Evolutionary conservation across 2,888 invertebrate genomes (phyloP).

Genomic region (Odontomyia ornata): DNA sequence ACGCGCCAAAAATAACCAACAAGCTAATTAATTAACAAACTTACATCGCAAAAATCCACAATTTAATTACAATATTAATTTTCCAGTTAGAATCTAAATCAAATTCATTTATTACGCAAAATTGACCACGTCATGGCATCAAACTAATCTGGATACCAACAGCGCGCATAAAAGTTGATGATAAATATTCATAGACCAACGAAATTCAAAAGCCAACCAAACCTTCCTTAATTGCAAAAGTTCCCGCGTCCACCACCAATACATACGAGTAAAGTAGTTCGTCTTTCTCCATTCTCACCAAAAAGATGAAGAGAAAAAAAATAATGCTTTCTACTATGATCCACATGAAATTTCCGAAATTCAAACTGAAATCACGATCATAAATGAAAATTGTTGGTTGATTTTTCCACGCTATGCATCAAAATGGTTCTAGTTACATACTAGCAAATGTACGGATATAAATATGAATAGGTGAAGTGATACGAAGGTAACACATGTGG

Average conservation of each 20-base stretch:
- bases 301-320: background rate
- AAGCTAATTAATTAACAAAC: constrained; percentile 6
- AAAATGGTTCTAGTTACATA: background rate
- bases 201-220: background rate
- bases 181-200: background rate
- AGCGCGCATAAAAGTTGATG: background rate
- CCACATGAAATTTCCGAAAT: background rate
- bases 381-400: constrained; percentile 7
- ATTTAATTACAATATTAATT: constrained; percentile 7
- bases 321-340: background rate
- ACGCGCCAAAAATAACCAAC: background rate
- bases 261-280: too few relatives aligned
- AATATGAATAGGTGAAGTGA: background rate
- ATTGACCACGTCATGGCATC: background rate
- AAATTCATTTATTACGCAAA: background rate
- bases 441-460: background rate
- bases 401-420: background rate
- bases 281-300: background rate
- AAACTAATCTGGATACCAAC: background rate
- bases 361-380: background rate
- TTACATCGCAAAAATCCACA: background rate
- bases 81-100: background rate
- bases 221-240: background rate
- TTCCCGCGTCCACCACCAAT: constrained; percentile 9
- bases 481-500: background rate